Percentiles rank a stretch among this genome's conserved stretches.
phyloP scores from a whole-genome alignment of 1,140 invertebrate species.

The Megathymus violae region DNA sequence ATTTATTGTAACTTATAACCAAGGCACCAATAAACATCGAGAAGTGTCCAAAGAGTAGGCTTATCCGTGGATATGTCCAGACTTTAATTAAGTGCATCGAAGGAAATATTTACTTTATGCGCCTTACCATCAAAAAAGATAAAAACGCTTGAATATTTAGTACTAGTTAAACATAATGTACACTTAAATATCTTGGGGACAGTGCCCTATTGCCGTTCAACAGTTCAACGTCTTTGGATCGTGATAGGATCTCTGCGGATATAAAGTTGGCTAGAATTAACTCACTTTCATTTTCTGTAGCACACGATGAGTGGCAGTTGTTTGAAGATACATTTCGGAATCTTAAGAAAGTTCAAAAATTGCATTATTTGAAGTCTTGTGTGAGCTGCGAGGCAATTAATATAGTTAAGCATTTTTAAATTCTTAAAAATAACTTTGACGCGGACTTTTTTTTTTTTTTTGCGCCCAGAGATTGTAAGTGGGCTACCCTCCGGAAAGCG shows the following conservation, averaged over 20 bases:
- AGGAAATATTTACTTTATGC: constrained; percentile 9
- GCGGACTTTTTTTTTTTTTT: no score
- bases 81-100: constrained; percentile 32
- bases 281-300: constrained; percentile 34
- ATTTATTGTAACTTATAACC: constrained; percentile 5
- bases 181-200: constrained; percentile 22
- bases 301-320: constrained; percentile 41
- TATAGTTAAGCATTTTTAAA: constrained; percentile 32
- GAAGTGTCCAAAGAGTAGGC: constrained; percentile 19
- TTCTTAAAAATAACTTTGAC: constrained; percentile 35
- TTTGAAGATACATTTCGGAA: constrained; percentile 38
- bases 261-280: constrained; percentile 16
- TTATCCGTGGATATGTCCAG: constrained; percentile 20
- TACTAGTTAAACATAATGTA: constrained; percentile 1
- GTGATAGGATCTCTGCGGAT: constrained; percentile 5
- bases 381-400: constrained; percentile 28
- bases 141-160: constrained; percentile 21
- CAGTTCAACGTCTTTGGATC: constrained; percentile 10
- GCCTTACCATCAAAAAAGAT: constrained; percentile 8
- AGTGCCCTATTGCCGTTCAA: neutral
- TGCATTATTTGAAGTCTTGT: constrained; percentile 35
- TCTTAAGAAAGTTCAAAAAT: constrained; percentile 37
- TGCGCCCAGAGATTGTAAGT: no score
- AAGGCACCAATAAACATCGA: constrained; percentile 14
- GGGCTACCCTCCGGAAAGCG: constrained; percentile 23